A percentile compares a stretch with the other conserved stretches of the same genome.
Conservation (phyloP, 2,888 invertebrate genomes). For the Tholera decimalis region DNA sequence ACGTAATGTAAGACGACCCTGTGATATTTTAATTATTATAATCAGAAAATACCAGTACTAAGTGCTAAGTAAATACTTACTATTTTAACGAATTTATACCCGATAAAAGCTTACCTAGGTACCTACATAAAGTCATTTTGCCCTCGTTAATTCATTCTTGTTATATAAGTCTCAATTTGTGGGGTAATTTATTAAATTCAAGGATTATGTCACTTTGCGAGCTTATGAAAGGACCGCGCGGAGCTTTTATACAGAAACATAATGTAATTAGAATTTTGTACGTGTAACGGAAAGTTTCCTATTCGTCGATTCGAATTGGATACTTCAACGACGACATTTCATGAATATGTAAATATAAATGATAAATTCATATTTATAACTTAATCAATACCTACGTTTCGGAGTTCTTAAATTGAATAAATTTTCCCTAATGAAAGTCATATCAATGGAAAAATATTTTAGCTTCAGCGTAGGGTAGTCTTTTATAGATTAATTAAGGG, state of each 20-base stretch:
- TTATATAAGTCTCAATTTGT: conserved; percentile 55
- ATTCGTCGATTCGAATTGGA: conserved; percentile 48
- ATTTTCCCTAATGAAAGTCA: neutral
- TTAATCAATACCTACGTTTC: conserved; percentile 20
- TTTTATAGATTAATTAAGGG: conserved; percentile 2
- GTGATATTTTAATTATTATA: conserved; percentile 22
- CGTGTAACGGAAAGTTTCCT: conserved; percentile 42
- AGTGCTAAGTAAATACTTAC: conserved; percentile 18
- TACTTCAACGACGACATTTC: conserved; percentile 39
- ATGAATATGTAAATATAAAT: conserved; percentile 48
- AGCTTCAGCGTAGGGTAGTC: neutral
- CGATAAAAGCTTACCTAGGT: conserved; percentile 25
- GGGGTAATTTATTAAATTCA: conserved; percentile 60
- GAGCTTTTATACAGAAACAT: conserved; percentile 47
- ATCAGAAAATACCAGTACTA: conserved; percentile 17
- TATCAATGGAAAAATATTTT: neutral
- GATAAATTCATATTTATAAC: conserved; percentile 51
- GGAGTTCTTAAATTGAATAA: conserved; percentile 15
- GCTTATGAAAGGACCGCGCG: conserved; percentile 45
- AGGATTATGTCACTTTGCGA: conserved; percentile 53
- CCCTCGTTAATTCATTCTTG: conserved; percentile 55
- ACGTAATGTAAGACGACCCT: neutral
- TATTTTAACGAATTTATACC: conserved; percentile 29
- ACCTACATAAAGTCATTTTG: conserved; percentile 44
- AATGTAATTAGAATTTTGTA: conserved; percentile 59